Percentiles rank a stretch among this genome's conserved stretches.
phyloP scores from a whole-genome alignment of 2,888 invertebrate genomes.

The Ormyrus labotus region DNA sequence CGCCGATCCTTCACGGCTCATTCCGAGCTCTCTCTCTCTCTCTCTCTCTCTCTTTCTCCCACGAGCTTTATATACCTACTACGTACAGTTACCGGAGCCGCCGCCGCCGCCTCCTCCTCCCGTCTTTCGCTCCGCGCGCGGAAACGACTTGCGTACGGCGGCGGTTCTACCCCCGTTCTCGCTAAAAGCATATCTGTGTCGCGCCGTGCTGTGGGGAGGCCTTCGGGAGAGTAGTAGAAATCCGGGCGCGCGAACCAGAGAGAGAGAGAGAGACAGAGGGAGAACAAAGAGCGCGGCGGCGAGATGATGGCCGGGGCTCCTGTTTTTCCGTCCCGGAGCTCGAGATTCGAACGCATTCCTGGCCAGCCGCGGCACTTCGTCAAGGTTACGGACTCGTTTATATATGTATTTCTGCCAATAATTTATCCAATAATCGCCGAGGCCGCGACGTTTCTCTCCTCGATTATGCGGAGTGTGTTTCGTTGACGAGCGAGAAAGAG shows the following conservation, averaged over 20 bases:
- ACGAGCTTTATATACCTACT: neutral
- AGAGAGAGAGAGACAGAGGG: constrained; percentile 32
- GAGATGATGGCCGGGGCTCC: constrained; percentile 1
- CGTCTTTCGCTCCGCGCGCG: constrained; percentile 61
- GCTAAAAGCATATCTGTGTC: constrained; percentile 76
- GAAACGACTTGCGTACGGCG: constrained; percentile 62
- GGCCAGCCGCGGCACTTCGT: constrained; percentile 8
- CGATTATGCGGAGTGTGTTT: too few relatives aligned
- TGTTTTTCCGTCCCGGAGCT: constrained; percentile 37
- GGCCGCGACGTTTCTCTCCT: too few relatives aligned
- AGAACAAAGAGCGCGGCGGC: constrained; percentile 33
- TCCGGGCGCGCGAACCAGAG: constrained; percentile 34
- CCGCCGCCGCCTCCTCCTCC: too few relatives aligned
- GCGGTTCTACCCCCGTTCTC: constrained; percentile 66
- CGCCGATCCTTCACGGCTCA: constrained; percentile 48
- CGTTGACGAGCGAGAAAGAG: too few relatives aligned
- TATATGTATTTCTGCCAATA: too few relatives aligned
- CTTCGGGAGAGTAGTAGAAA: neutral
- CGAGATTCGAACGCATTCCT: constrained; percentile 25
- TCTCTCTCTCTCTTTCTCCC: constrained; percentile 19
- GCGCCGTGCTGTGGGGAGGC: constrained; percentile 62
- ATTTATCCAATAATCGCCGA: too few relatives aligned
- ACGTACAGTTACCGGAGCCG: too few relatives aligned
- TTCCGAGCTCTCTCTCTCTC: constrained; percentile 43
- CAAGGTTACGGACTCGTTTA: neutral